Percentiles rank a stretch among this genome's conserved stretches.
Evolutionary conservation across 2,113 vertebrate species (phyloP).

Genomic region (Istiophorus platypterus): DNA sequence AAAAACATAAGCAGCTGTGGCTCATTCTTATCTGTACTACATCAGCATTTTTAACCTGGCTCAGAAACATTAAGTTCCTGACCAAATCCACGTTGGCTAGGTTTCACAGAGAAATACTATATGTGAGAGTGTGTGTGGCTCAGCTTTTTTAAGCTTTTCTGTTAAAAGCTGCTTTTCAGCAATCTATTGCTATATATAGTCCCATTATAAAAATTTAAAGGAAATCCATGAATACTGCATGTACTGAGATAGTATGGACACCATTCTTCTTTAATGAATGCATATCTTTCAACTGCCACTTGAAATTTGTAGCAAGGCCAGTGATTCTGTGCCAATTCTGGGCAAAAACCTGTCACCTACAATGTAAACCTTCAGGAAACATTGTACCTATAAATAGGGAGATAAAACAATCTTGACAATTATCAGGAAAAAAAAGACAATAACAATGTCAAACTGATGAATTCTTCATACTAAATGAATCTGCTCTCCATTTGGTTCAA

Average conservation of each 20-base stretch:
- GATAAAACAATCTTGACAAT: no score
- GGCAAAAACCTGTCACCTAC: no score
- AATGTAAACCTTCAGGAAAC: no score
- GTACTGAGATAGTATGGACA: background rate
- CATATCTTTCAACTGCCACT: no score
- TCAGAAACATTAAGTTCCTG: slow-evolving; percentile 18
- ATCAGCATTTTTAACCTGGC: slow-evolving; percentile 40
- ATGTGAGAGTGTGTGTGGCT: background rate
- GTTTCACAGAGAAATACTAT: background rate
- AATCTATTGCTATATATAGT: slow-evolving; percentile 3
- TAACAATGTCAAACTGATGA: no score
- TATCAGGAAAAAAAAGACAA: no score
- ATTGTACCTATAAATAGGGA: no score
- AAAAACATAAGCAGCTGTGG: slow-evolving; percentile 37
- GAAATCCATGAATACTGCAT: background rate
- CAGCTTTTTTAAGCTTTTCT: slow-evolving; percentile 13
- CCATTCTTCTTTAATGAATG: no score
- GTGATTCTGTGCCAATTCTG: no score
- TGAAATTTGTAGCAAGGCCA: no score
- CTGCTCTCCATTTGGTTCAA: no score
- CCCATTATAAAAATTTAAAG: background rate
- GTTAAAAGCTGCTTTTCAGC: slow-evolving; percentile 25
- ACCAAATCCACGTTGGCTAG: background rate
- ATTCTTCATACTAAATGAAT: no score
- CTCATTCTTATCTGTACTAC: slow-evolving; percentile 35